Base-by-base conservation (phyloP, 2,113 vertebrate genomes). In the Megaceryle torquata region DNA sequence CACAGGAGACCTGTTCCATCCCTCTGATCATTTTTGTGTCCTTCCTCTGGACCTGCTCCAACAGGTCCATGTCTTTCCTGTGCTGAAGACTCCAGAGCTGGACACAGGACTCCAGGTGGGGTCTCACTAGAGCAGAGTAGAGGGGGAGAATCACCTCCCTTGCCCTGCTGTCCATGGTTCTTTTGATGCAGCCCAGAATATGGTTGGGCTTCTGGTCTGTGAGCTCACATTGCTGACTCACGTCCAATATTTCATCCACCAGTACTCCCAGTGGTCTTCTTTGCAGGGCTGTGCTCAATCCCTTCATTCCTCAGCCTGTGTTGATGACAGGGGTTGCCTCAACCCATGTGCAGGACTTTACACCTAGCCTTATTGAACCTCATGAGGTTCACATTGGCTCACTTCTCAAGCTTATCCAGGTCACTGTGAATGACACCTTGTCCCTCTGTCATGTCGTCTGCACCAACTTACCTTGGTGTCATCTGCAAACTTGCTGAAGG, bases 81-180 rank as follows among this genome's bases (percentile, higher is more conserved):
- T 69, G 17, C 68, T 68, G 60, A 24, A 26, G 21, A 56, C 4
- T 48, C 10, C 39, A 43, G 12, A 72, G 10, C 21, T 57, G 28
- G 2, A 22, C 37, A 22, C 26, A 63, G 8, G 5, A 13, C 11
- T 61, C 1, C 41, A 21, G 15, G 13, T 48, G 41, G 11, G 33
- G 2, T 63, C 54, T 51, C 26, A 29, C 2, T 15, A 56, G 67
- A 68, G 22, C 2, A 1, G 25, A 83, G 59, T 2, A 56, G 59
- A 79, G 46, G 22, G 15, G 4, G 41, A 64, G 37, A 64, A 59
- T 71, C 33, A 11, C 8, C 9, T 77, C 64, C 43, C n/a, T 65
- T 3, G 4, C 33, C 31, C 22, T 84, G 10, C 24, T 50, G 74
- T 7, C 46, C 21, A 3, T 0, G 0, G 13, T 67, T 39, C 59